Evolutionary conservation across 2,888 invertebrate species (phyloP), one percentile per base, ranked within the genome.

Genomic region (Megaustenia siamemsis): DNA sequence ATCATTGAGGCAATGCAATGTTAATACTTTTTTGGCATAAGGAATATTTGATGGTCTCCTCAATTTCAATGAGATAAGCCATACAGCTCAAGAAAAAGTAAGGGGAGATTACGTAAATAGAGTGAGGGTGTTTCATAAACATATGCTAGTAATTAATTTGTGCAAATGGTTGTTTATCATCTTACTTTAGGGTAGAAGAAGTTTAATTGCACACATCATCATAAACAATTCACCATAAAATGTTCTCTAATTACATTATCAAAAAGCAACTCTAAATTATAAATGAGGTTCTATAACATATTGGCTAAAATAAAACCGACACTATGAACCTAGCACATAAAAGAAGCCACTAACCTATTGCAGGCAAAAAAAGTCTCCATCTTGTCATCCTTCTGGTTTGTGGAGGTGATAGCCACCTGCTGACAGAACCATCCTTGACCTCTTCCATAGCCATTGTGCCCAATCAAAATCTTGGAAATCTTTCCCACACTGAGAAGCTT

Each of bases 351-450:
- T 43, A 18, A 92, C 92, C 92, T 91, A 86, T 90, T 89, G 85
- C 91, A 91, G 12, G 88, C 88, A 87, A 92, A 92, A 10, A 91
- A 82, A 35, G 89, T 89, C 28, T 90, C 88, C 68, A 79, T 87
- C 84, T 63, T 89, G 87, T 80, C 89, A 86, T 28, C 90, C 87
- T 76, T 89, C 88, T 45, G 80, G 21, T 76, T 81, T 66, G 76
- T 73, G 18, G 71, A 63, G n/a, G 49, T 76, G 21, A 92, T 88
- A 24, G 87, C 87, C n/a, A 91, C 90, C 28, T 88, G 85, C 43
- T 90, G 90, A 88, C 91, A 91, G 83, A 87, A 90, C 92, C 92
- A 92, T 12, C 92, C 92, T 76, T 87, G 86, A 63, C 92, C 92
- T 63, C 91, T 86, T 6, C 92, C 92, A 43, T 84, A 86, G 71